Evolutionary conservation across 1,140 invertebrate genomes (phyloP).

Genomic region (Pachypeltis micranthus): DNA sequence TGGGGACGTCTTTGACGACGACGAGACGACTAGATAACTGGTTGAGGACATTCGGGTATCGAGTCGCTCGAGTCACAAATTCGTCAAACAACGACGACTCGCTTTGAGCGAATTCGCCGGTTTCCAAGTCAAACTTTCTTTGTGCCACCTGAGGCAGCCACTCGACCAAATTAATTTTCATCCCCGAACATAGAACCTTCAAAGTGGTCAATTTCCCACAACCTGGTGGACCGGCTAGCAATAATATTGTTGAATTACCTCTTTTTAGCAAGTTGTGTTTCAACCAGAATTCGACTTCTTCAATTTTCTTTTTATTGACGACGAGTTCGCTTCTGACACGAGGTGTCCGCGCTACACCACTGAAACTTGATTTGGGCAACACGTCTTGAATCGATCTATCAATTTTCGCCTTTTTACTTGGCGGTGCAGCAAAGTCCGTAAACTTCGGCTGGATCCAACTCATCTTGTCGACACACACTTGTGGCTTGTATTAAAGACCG

Average conservation of each 20-base stretch:
- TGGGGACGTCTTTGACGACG: slow-evolving; percentile 19
- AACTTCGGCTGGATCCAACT: slow-evolving; percentile 17
- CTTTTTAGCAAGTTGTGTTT: neutral
- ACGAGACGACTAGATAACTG: neutral
- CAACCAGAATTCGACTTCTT: slow-evolving; percentile 20
- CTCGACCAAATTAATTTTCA: slow-evolving; percentile 16
- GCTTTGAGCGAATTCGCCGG: neutral
- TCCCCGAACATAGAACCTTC: slow-evolving; percentile 11
- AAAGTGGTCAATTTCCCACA: slow-evolving; percentile 19
- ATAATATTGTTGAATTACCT: slow-evolving; percentile 9
- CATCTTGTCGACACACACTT: slow-evolving; percentile 6
- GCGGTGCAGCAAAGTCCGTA: slow-evolving; percentile 2
- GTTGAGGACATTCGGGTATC: slow-evolving; percentile 15
- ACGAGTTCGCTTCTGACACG: slow-evolving; percentile 9
- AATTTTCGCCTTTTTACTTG: slow-evolving; percentile 14
- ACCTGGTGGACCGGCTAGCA: slow-evolving; percentile 16
- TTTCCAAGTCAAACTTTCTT: neutral
- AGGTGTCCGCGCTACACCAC: slow-evolving; percentile 1
- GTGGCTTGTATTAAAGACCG: neutral
- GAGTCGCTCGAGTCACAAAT: slow-evolving; percentile 12
- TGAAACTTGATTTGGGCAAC: neutral
- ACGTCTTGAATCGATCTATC: neutral
- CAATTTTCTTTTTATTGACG: slow-evolving; percentile 19
- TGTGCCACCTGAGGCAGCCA: slow-evolving; percentile 4
- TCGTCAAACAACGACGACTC: slow-evolving; percentile 16